Percentiles rank a stretch among this genome's conserved stretches.
These are phyloP conservation scores for Acipenser transmontanus DNA, from an alignment of 2,797 vertebrate species.

Conservation along the genomic window DNA sequence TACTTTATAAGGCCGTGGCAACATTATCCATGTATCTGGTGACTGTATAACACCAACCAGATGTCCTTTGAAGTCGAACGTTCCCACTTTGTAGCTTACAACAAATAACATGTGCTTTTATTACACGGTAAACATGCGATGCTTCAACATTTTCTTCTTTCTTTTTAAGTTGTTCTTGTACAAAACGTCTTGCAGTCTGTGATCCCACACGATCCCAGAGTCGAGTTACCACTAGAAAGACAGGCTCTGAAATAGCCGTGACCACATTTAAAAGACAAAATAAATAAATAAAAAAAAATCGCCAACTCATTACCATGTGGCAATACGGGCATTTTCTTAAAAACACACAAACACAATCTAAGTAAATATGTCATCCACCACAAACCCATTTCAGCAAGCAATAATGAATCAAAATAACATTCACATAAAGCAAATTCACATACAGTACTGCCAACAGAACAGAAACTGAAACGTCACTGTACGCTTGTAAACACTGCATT, in stretches of 20 bases:
- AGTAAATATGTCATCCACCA: not conserved
- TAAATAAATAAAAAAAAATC: conserved; percentile 46
- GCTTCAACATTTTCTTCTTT: conserved; percentile 52
- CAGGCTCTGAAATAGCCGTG: conserved; percentile 52
- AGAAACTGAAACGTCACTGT: too few species aligned
- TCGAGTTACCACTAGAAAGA: conserved; percentile 65
- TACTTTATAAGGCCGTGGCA: conserved; percentile 51
- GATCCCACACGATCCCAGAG: conserved; percentile 64
- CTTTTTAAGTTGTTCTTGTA: conserved; percentile 64
- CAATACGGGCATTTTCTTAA: conserved; percentile 4
- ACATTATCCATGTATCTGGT: conserved; percentile 52
- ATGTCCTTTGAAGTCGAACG: conserved; percentile 73
- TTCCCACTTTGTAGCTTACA: conserved; percentile 72
- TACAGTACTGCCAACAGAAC: too few species aligned
- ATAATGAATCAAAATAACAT: too few species aligned
- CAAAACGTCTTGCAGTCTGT: conserved; percentile 60
- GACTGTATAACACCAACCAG: conserved; percentile 66
- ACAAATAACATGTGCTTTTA: conserved; percentile 72
- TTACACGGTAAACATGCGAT: conserved; percentile 70
- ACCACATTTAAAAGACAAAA: conserved; percentile 52
- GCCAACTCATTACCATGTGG: conserved; percentile 51
- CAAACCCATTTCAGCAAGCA: too few species aligned
- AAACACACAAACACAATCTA: not conserved
- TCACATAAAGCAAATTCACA: too few species aligned
- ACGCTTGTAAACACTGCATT: too few species aligned